These are phyloP conservation scores for Pemphredon lugubris DNA, from an alignment of 2,888 invertebrate genomes.

Conservation along the genomic window DNA sequence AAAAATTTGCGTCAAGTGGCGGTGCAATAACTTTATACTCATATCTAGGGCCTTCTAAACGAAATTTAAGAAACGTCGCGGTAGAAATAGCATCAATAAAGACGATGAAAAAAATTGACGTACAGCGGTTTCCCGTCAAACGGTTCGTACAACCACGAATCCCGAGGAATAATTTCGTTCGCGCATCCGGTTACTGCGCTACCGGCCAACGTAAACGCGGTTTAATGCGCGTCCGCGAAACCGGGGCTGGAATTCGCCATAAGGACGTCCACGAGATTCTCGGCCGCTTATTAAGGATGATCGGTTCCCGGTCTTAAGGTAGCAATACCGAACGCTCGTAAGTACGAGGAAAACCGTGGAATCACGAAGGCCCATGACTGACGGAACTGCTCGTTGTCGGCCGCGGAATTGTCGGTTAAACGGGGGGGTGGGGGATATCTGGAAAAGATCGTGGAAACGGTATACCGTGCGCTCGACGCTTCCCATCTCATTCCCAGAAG, in stretches of 20 bases:
- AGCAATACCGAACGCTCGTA: conserved; percentile 13
- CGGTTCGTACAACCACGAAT: too few species aligned
- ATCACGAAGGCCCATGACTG: conserved; percentile 29
- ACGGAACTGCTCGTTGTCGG: conserved; percentile 34
- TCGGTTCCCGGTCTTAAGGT: conserved; percentile 12
- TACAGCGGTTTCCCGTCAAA: too few species aligned
- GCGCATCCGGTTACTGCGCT: not conserved
- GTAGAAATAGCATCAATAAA: too few species aligned
- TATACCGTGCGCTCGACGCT: conserved; percentile 3
- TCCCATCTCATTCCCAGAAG: too few species aligned
- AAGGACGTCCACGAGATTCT: not conserved
- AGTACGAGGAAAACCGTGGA: conserved; percentile 19
- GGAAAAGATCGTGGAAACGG: conserved; percentile 12
- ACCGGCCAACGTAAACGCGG: conserved; percentile 21
- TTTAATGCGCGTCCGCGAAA: not conserved
- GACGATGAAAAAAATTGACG: too few species aligned
- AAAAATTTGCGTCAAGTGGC: too few species aligned
- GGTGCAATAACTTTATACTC: too few species aligned
- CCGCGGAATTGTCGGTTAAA: conserved; percentile 25
- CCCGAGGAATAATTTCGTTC: too few species aligned
- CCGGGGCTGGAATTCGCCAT: not conserved
- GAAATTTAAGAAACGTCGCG: too few species aligned
- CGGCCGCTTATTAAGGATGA: conserved; percentile 17
- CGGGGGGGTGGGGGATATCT: too few species aligned
- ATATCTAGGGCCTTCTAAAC: too few species aligned